Evolutionary conservation across 53 echinoderm and acorn worm species (phyloP), one percentile per base, ranked within the genome.

Genomic region (Luidia sarsii): DNA sequence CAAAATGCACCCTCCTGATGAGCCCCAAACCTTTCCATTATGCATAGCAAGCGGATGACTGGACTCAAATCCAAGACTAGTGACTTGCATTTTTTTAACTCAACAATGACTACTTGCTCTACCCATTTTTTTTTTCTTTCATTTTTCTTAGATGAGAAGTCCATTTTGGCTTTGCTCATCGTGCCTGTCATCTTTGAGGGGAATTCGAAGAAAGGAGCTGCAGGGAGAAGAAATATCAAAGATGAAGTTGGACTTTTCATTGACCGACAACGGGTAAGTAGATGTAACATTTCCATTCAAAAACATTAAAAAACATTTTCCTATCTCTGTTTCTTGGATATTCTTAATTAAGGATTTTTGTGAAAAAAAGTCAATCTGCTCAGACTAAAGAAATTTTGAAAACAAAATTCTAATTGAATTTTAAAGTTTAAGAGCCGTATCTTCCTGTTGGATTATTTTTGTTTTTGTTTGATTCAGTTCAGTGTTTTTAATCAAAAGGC

Each of bases 141-240:
- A 68, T 48, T 68, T 68, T 28, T 68, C 49, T 46, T 30, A 68
- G 68, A 68, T 27, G 36, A 68, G 48, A 68, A 48, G 68, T 68
- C 68, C 3, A 2, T 48, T 68, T 68, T 68, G 68, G 68, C 68
- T 48, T 68, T 48, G 30, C 2, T 68, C 48, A 67, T 67, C 2
- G 9, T 68, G 18, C 68, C 68, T 68, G 68, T 48, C 48, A 68
- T 68, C 48, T 68, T 48, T 68, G 68, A 68, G 48, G 68, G 68
- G 68, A 68, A 29, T 30, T 31, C 31, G 30, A 18, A 48, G 30
- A 45, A 68, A 28, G 48, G 30, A 43, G 68, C 68, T 68, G 48
- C 48, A 24, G 68, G 68, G 25, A 68, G 18, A 59, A 14, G 59
- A 23, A 59, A 29, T 29, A 68, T 6, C 48, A 68, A 18, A 13